Base-by-base conservation (phyloP, 2,797 vertebrate genomes). In the Chelon auratus region DNA sequence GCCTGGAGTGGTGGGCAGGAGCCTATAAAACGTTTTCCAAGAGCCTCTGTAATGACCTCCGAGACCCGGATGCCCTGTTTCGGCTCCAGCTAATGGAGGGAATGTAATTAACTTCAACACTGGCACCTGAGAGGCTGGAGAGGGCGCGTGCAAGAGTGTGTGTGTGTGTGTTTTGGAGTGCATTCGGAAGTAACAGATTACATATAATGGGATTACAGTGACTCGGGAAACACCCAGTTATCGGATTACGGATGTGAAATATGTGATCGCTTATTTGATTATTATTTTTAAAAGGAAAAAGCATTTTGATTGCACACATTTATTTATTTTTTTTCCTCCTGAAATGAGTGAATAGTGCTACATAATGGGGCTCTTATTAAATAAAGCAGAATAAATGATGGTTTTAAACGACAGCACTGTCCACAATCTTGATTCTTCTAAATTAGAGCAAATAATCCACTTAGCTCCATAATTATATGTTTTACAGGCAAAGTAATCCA, bases 21-120 rank as follows among this genome's bases (percentile, higher is more conserved):
- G 78, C 77, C 80, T 60, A 68, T 78, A 87, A 88, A 89, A 60
- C 24, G 75, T 80, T 92, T 70, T 83, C 69, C 62, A 7, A 75
- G 82, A 80, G 75, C 82, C 78, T 79, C 75, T 78, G 68, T 90
- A 91, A 92, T 88, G 92, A 91, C 92, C 93, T 91, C 85, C 1
- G 89, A 90, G 90, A 89, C 90, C 90, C 82, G 50, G 74, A 83
- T 81, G 84, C 88, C 84, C 89, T 69, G 84, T 77, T 73, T 77
- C 78, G 55, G 87, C 90, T 85, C 80, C 80, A 33, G 77, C 90
- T 93, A 93, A 93, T 93, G 92, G 91, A 91, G 83, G 85, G 85
- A 94, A 94, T 93, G 93, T 94, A 93, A 94, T 94, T 94, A 93
- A 93, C 77, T 88, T 78, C 83, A 88, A 79, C 72, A 24, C 90